Evolutionary conservation across 2,797 vertebrate genomes (phyloP).

Genomic region (Austrolebias charrua): DNA sequence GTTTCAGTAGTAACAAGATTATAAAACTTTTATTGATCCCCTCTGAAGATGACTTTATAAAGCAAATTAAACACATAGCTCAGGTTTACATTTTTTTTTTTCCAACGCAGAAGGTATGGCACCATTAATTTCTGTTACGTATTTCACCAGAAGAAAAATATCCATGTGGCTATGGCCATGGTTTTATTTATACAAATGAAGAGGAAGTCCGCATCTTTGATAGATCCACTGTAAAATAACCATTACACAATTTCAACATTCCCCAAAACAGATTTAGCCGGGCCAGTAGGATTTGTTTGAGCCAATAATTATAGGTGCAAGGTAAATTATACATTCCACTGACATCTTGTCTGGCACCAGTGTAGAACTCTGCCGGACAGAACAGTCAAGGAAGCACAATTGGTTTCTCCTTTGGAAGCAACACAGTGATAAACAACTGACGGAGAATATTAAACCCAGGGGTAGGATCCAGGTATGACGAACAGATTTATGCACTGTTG

Average conservation of each 20-base stretch:
- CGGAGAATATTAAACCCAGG: constrained; percentile 71
- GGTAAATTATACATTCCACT: constrained; percentile 71
- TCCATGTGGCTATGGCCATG: constrained; percentile 65
- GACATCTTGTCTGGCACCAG: constrained; percentile 63
- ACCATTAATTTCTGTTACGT: constrained; percentile 70
- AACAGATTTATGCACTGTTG: constrained; percentile 72
- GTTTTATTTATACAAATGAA: constrained; percentile 76
- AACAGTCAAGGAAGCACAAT: constrained; percentile 74
- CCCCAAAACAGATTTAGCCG: constrained; percentile 57
- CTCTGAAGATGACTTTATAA: constrained; percentile 72
- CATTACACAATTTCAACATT: constrained; percentile 70
- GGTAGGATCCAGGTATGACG: constrained; percentile 68
- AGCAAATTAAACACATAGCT: constrained; percentile 74
- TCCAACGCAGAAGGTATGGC: constrained; percentile 66
- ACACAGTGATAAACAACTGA: constrained; percentile 73
- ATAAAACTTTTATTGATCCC: constrained; percentile 78
- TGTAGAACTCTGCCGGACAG: constrained; percentile 56
- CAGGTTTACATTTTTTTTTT: constrained; percentile 60
- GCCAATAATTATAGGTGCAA: constrained; percentile 57
- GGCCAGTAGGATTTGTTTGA: constrained; percentile 49
- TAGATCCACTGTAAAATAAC: constrained; percentile 66
- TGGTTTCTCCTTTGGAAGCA: constrained; percentile 74
- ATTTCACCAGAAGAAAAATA: constrained; percentile 71
- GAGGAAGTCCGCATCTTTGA: constrained; percentile 60
- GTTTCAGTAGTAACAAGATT: constrained; percentile 74